Evolutionary conservation across 2,113 vertebrate species (phyloP).

Genomic region (Boleophthalmus pectinirostris): DNA sequence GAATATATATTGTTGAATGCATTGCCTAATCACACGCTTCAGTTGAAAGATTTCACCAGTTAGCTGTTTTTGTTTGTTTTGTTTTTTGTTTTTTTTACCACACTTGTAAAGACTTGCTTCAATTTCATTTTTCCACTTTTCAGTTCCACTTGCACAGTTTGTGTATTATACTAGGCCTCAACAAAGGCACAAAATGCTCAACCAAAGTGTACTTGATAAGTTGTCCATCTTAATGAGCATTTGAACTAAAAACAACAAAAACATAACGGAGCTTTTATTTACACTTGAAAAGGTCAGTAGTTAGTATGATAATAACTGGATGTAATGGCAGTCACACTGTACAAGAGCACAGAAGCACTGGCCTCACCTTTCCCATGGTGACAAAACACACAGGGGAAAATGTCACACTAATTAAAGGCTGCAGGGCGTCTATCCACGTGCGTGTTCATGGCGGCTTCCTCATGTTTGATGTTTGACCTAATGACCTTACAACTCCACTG

Average conservation of each 20-base stretch:
- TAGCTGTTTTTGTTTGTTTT: too few relatives aligned
- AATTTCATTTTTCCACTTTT: not conserved
- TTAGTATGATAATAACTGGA: not conserved
- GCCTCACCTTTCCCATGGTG: slow-evolving; percentile 30
- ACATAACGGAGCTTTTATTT: not conserved
- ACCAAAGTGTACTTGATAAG: too few relatives aligned
- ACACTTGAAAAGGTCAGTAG: not conserved
- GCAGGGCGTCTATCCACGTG: slow-evolving; percentile 25
- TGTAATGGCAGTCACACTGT: not conserved
- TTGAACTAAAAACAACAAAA: too few relatives aligned
- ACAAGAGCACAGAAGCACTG: slow-evolving; percentile 14
- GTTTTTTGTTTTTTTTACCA: too few relatives aligned
- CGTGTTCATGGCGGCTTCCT: slow-evolving; percentile 54
- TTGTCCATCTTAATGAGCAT: too few relatives aligned
- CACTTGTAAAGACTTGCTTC: too few relatives aligned
- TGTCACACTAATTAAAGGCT: slow-evolving; percentile 70
- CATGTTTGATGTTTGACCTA: slow-evolving; percentile 54
- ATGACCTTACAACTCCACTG: slow-evolving; percentile 47
- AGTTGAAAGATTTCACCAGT: too few relatives aligned
- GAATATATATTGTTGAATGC: not conserved
- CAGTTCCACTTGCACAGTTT: too few relatives aligned
- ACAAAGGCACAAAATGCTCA: too few relatives aligned
- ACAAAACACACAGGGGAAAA: slow-evolving; percentile 32
- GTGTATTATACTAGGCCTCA: too few relatives aligned
- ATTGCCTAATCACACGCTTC: not conserved